phyloP scores from a whole-genome alignment of 1,140 invertebrate species.

The Gryllus bimaculatus region DNA sequence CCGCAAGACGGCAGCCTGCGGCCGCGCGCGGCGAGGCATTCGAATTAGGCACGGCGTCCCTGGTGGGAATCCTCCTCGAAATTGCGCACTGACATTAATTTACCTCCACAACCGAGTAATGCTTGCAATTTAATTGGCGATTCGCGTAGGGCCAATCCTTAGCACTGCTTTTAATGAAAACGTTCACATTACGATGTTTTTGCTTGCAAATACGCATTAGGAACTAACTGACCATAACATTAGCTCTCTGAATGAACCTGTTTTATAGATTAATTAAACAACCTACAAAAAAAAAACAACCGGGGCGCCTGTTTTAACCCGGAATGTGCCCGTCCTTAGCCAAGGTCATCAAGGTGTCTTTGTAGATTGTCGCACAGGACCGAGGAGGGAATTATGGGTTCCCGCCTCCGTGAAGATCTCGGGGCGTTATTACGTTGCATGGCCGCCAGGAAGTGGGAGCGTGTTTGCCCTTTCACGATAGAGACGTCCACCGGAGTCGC shows the following conservation, averaged over 20 bases:
- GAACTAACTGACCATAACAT: conserved; percentile 4
- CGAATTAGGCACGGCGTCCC: not conserved
- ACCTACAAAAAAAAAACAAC: not conserved
- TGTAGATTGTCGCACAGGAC: not conserved
- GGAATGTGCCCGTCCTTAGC: not conserved
- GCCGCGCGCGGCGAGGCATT: too few species aligned
- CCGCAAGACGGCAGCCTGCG: too few species aligned
- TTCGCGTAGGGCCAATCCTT: not conserved
- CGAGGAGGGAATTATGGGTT: too few species aligned
- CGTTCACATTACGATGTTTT: not conserved
- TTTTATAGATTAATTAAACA: conserved; percentile 2
- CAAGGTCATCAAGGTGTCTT: not conserved
- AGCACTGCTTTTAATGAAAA: conserved; percentile 5
- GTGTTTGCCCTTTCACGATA: too few species aligned
- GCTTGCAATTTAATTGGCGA: not conserved
- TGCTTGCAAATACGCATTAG: not conserved
- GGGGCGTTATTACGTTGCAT: too few species aligned
- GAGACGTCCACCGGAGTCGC: too few species aligned
- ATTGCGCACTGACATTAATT: not conserved
- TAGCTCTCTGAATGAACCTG: not conserved
- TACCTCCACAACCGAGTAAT: not conserved
- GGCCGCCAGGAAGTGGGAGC: too few species aligned
- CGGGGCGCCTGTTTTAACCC: not conserved
- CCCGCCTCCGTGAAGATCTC: too few species aligned
- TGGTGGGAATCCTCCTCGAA: not conserved